These are phyloP conservation scores for Ranitomeya imitator DNA, from an alignment of 2,113 vertebrate species.

Conservation along the genomic window DNA sequence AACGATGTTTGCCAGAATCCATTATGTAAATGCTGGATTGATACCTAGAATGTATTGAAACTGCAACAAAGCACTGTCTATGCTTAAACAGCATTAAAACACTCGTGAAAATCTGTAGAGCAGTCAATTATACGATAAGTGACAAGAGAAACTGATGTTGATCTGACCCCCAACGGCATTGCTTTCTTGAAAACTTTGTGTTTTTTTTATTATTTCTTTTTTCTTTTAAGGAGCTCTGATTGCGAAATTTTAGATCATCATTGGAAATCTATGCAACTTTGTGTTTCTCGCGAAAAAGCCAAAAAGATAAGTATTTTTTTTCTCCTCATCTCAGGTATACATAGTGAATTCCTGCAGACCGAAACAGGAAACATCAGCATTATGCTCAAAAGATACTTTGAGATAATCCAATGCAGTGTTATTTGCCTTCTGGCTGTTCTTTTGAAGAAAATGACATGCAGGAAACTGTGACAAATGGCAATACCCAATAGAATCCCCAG, in stretches of 20 bases:
- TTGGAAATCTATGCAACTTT: conserved; percentile 21
- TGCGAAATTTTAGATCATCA: neutral
- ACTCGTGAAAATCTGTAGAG: conserved; percentile 41
- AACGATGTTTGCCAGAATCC: conserved; percentile 58
- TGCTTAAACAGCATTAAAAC: conserved; percentile 57
- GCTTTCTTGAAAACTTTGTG: conserved; percentile 15
- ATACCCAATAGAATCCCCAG: conserved; percentile 69
- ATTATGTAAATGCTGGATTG: conserved; percentile 56
- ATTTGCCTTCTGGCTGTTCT: conserved; percentile 64
- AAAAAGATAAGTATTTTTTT: conserved; percentile 17
- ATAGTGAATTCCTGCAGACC: conserved; percentile 48
- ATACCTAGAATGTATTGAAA: conserved; percentile 55
- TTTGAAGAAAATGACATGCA: conserved; percentile 62
- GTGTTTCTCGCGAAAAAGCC: conserved; percentile 3
- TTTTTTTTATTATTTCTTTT: neutral
- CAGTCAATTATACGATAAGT: conserved; percentile 42
- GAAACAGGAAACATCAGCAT: conserved; percentile 54
- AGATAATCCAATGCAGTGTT: conserved; percentile 60
- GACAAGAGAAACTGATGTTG: conserved; percentile 44
- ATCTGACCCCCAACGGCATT: conserved; percentile 25
- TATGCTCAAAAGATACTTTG: conserved; percentile 46
- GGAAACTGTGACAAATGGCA: conserved; percentile 65
- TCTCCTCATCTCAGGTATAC: conserved; percentile 35
- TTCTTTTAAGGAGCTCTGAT: neutral
- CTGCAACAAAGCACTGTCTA: conserved; percentile 55